Evolutionary conservation across 2,888 invertebrate genomes (phyloP).

Genomic region (Leucophora obtusa): DNA sequence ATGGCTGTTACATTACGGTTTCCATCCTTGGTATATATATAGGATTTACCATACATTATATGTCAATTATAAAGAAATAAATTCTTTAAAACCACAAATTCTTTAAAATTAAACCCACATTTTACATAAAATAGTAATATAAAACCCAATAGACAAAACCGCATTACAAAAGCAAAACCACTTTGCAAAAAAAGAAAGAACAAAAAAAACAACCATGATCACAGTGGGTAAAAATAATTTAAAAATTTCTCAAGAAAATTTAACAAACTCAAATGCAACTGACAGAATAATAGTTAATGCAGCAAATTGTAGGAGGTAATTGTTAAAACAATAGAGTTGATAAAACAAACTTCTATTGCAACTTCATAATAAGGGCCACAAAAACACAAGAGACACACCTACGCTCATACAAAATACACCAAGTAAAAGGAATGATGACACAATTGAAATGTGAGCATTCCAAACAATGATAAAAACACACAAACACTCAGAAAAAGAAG

Average conservation of each 20-base stretch:
- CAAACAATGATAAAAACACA: conserved; percentile 14
- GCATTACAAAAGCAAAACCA: neutral
- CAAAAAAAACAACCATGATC: neutral
- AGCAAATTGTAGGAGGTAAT: conserved; percentile 52
- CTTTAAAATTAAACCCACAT: neutral
- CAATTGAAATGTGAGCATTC: conserved; percentile 38
- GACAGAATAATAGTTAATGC: conserved; percentile 50
- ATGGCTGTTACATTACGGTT: too few species aligned
- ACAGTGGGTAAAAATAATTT: conserved; percentile 13
- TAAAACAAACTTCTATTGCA: conserved; percentile 40
- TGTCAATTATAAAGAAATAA: neutral
- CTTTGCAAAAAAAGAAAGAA: neutral
- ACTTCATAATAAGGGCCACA: conserved; percentile 40
- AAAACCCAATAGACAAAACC: neutral
- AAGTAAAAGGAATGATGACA: conserved; percentile 11
- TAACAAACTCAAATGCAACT: conserved; percentile 48
- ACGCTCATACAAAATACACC: conserved; percentile 11
- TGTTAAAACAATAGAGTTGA: conserved; percentile 53
- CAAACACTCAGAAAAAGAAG: neutral
- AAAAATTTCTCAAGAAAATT: conserved; percentile 7
- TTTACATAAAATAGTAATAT: neutral
- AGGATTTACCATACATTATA: too few species aligned
- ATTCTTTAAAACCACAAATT: neutral
- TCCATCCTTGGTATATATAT: too few species aligned
- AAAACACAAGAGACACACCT: neutral